Evolutionary conservation across 2,888 invertebrate genomes (phyloP).

Genomic region (Plebejus anna): DNA sequence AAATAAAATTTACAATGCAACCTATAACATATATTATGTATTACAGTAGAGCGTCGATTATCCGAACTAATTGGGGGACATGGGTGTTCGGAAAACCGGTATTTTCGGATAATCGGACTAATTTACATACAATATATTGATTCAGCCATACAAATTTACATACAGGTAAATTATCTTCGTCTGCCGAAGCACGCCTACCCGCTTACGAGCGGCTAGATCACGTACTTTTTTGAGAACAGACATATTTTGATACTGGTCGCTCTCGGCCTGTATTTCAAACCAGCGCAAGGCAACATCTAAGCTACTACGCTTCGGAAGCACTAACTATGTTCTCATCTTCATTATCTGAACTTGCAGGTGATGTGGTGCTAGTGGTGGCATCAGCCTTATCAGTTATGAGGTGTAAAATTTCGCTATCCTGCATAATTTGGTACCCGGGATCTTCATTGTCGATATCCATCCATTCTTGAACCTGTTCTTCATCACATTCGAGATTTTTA

Average conservation of each 20-base stretch:
- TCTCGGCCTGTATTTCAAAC: slow-evolving; percentile 39
- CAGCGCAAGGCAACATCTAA: slow-evolving; percentile 36
- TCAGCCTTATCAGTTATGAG: too few species aligned
- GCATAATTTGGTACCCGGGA: slow-evolving; percentile 38
- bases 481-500: too few species aligned
- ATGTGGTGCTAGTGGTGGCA: too few species aligned
- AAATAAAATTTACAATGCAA: not conserved
- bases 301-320: slow-evolving; percentile 35
- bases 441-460: slow-evolving; percentile 14
- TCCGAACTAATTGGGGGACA: too few species aligned
- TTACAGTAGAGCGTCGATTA: not conserved
- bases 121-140: not conserved
- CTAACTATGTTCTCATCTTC: not conserved
- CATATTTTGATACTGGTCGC: slow-evolving; percentile 35
- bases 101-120: slow-evolving; percentile 3
- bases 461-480: too few species aligned
- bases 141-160: slow-evolving; percentile 3
- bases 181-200: slow-evolving; percentile 31
- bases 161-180: slow-evolving; percentile 26
- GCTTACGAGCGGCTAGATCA: slow-evolving; percentile 35
- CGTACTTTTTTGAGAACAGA: slow-evolving; percentile 36
- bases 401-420: too few species aligned
- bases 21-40: not conserved
- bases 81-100: not conserved
- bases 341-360: too few species aligned